Evolutionary conservation across 1,140 invertebrate species (phyloP).

Genomic region (Pectinophora gossypiella): DNA sequence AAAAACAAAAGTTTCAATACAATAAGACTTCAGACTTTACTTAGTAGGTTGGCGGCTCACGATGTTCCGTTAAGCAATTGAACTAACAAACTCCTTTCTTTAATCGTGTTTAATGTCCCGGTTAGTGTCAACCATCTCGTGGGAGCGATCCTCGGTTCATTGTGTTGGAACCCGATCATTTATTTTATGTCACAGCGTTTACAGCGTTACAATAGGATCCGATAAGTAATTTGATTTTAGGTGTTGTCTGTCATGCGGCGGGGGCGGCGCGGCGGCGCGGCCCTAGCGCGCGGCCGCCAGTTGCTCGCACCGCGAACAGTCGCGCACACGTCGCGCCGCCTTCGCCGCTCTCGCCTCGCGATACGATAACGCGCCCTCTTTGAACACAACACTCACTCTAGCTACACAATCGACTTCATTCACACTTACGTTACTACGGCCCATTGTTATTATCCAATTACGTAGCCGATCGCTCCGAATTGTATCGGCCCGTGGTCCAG

Average conservation of each 20-base stretch:
- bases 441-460: constrained; percentile 19
- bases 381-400: constrained; percentile 40
- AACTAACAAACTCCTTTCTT: constrained; percentile 7
- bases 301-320: constrained; percentile 42
- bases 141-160: constrained; percentile 37
- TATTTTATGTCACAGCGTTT: constrained; percentile 39
- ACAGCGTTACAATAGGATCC: constrained; percentile 39
- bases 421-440: constrained; percentile 20
- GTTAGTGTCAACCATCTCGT: constrained; percentile 51
- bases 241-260: constrained; percentile 35
- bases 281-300: constrained; percentile 28
- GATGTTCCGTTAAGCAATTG: constrained; percentile 10
- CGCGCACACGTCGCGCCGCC: constrained; percentile 45
- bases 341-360: constrained; percentile 10
- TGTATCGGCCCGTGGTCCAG: constrained; percentile 15
- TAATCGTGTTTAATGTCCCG: constrained; percentile 21
- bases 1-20: too few species aligned
- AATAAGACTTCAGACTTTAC: too few species aligned
- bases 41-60: too few species aligned
- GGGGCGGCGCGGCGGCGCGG: constrained; percentile 26
- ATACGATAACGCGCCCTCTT: constrained; percentile 39
- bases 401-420: constrained; percentile 37
- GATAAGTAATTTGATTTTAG: constrained; percentile 63
- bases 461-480: constrained; percentile 18
- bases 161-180: constrained; percentile 36